Evolutionary conservation across 2,888 invertebrate species (phyloP).

Genomic region (Polydrusus cervinus): DNA sequence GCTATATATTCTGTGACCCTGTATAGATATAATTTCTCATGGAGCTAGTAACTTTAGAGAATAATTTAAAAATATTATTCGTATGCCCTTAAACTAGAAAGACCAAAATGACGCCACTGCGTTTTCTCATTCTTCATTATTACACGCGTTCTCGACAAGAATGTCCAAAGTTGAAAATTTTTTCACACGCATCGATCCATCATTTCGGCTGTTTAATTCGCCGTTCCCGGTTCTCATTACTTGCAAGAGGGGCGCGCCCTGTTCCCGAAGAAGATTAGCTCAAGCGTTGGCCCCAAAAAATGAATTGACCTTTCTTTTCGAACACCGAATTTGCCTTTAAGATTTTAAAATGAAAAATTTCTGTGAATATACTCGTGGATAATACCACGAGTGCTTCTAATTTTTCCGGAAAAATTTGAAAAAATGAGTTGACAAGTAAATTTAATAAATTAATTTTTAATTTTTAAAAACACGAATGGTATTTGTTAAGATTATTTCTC

Average conservation of each 20-base stretch:
- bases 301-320: constrained; percentile 33
- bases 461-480: too few species aligned
- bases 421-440: too few species aligned
- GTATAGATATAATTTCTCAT: too few species aligned
- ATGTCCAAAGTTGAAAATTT: constrained; percentile 19
- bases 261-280: constrained; percentile 32
- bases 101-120: neutral
- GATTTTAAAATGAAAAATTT: constrained; percentile 28
- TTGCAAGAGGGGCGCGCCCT: constrained; percentile 24
- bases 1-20: too few species aligned
- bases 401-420: too few species aligned
- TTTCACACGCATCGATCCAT: constrained; percentile 42
- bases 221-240: constrained; percentile 43
- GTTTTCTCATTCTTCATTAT: constrained; percentile 2
- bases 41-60: too few species aligned
- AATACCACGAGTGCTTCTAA: too few species aligned
- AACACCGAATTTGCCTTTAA: constrained; percentile 29
- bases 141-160: constrained; percentile 12
- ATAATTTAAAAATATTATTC: too few species aligned
- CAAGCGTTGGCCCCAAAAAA: constrained; percentile 24
- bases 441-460: too few species aligned
- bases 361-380: too few species aligned
- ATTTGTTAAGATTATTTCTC: too few species aligned
- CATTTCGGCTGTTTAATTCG: constrained; percentile 42
- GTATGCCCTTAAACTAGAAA: too few species aligned